Evolutionary conservation across 2,888 invertebrate species (phyloP).

Genomic region (Hemithea aestivaria): DNA sequence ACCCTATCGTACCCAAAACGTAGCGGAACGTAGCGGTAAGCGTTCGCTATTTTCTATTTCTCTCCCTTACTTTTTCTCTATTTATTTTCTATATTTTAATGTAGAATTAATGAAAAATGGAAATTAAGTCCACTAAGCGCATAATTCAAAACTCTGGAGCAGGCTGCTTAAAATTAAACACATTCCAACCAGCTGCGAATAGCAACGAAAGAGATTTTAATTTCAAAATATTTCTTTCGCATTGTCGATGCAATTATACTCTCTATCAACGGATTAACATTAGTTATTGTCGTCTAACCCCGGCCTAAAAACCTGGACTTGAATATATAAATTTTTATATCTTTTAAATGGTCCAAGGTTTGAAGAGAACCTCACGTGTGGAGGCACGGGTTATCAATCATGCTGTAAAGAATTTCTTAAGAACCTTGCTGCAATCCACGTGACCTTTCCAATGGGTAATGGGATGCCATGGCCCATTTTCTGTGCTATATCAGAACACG

Average conservation of each 20-base stretch:
- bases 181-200: no score
- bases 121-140: no score
- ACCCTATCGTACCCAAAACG: no score
- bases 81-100: no score
- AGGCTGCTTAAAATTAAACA: no score
- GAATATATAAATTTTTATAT: slow-evolving; percentile 46
- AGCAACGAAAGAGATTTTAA: not conserved
- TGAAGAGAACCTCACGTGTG: slow-evolving; percentile 43
- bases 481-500: no score
- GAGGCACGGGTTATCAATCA: slow-evolving; percentile 39
- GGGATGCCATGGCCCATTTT: slow-evolving; percentile 10
- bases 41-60: no score
- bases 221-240: slow-evolving; percentile 2
- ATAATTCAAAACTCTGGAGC: no score
- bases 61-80: no score
- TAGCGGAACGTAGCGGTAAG: no score
- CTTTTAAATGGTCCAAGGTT: slow-evolving; percentile 42
- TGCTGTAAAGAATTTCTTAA: slow-evolving; percentile 19
- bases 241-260: slow-evolving; percentile 27
- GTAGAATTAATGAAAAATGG: no score
- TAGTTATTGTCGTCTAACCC: slow-evolving; percentile 27
- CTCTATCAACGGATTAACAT: slow-evolving; percentile 30
- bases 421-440: slow-evolving; percentile 5
- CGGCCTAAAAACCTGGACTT: slow-evolving; percentile 44
- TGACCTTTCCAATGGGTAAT: not conserved